Evolutionary conservation across 2,888 invertebrate species (phyloP).

Genomic region (Laothoe populi): DNA sequence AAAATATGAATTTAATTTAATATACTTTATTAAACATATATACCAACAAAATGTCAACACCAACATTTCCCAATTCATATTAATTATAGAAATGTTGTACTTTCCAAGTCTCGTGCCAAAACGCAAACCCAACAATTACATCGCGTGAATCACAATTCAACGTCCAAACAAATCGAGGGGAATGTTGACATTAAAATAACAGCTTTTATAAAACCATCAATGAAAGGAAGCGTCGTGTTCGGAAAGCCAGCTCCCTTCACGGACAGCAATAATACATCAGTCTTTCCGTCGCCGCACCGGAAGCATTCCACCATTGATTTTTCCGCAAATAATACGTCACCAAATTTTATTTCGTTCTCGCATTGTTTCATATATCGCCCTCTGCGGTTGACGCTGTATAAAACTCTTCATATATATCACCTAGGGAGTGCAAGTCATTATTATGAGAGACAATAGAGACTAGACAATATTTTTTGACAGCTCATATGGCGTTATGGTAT

Average conservation of each 20-base stretch:
- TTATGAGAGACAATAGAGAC: no score
- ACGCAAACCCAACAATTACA: conserved; percentile 33
- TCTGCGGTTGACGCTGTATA: conserved; percentile 31
- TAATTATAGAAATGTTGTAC: background rate
- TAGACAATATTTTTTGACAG: no score
- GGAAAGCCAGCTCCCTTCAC: conserved; percentile 66
- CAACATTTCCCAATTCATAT: no score
- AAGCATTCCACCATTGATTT: conserved; percentile 80
- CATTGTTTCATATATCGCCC: conserved; percentile 56
- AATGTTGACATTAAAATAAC: conserved; percentile 69
- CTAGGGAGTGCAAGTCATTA: background rate
- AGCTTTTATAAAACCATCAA: conserved; percentile 74
- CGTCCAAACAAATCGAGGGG: conserved; percentile 51
- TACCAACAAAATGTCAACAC: no score
- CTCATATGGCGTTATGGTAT: no score
- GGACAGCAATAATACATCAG: conserved; percentile 77
- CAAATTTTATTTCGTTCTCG: conserved; percentile 53
- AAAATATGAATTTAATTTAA: no score
- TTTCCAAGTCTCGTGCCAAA: conserved; percentile 1
- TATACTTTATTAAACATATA: no score
- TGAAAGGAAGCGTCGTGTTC: conserved; percentile 62
- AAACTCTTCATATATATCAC: background rate
- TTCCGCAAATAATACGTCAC: conserved; percentile 79
- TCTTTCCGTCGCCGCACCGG: conserved; percentile 75
- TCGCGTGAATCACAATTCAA: conserved; percentile 39